Evolutionary conservation across 2,113 vertebrate species (phyloP), one percentile per base, ranked within the genome.

Genomic region (Naja naja): DNA sequence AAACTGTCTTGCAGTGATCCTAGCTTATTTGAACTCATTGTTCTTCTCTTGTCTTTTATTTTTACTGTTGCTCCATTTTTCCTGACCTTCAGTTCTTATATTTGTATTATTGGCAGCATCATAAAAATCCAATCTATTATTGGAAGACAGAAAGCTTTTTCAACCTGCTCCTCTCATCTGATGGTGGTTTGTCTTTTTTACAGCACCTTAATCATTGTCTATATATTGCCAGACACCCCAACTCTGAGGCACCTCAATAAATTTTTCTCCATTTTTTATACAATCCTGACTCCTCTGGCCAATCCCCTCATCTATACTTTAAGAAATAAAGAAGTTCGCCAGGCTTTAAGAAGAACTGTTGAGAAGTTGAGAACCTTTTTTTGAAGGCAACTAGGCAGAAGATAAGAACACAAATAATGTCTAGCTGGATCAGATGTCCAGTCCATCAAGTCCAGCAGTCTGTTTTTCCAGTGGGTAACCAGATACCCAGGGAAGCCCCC

Each of bases 1-100:
- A 97, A 97, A 58, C 91, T 97, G 58, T 88, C 95, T 58, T 97
- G 95, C 86, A 97, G 93, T 89, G 93, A 95, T 53, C 92, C 92
- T 91, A 95, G 90, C 54, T 94, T 91, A 49, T 93, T 94, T 10
- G 94, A 95, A 53, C 49, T 95, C 12, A 93, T 92, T 60, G 94
- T 97, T 91, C 97, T 97, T 94, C 89, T 95, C 43, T 88, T 95
- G 74, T 95, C 95, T 6, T 93, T 97, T 49, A 91, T 97, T 69
- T 96, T 96, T 90, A 95, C 96, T 53, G 56, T 97, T 11, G 92
- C 96, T 6, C 93, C 94, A 55, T 93, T 97, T 27, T 81, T 93
- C 5, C 8, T 93, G 12, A 97, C 96, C 20, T 55, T 96, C n/a
- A 90, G 96, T 39, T 97, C 95, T 34, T 97, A 96, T n/a, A 30